Evolutionary conservation across 2,888 invertebrate species (phyloP), one percentile per base, ranked within the genome.

Genomic region (Tanaodytes sp.): DNA sequence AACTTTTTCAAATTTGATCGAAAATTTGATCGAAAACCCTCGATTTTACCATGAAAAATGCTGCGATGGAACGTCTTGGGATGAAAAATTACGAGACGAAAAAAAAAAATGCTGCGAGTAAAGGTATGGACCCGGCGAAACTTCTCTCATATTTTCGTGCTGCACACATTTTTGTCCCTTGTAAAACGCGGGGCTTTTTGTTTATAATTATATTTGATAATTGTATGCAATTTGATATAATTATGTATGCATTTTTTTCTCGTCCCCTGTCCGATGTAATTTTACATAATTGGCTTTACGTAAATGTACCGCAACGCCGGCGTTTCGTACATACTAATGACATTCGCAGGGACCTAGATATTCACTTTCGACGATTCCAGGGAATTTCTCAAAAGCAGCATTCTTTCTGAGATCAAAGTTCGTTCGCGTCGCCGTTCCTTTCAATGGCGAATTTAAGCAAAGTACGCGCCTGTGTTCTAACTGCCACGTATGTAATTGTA

Each of bases 151-250:
- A 52, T 61, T 57, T 63, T 51, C 62, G 52, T 52, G 62, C 57
- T 42, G 40, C 57, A 46, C 67, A 57, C 62, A 45, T 27, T n/a
- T n/a, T n/a, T 16, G 14, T 23, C 8, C 23, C 23, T 23, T 23
- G 23, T 23, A 4, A 23, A 23, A 55, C 37, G 49, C 54, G 20
- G n/a, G 52, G 55, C 46, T 52, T 69, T 69, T 63, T 46, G 42
- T 59, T 45, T 58, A 59, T 69, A 63, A 63, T 63, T 69, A 63
- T 63, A 42, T 63, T 48, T 58, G 63, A 62, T 63, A 68, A 68
- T 68, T 68, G 68, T 54, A 68, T 68, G 68, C 68, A 68, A 68
- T 68, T 68, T 58, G 46, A 63, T 58, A 58, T 68, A 68, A 68
- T 68, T 68, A 63, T 48, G 52, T 54, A 43, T 48, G 49, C 62